Percentiles rank a stretch among this genome's conserved stretches.
Evolutionary conservation across 2,797 vertebrate genomes (phyloP).

Genomic region (Lagocephalus sceleratus): DNA sequence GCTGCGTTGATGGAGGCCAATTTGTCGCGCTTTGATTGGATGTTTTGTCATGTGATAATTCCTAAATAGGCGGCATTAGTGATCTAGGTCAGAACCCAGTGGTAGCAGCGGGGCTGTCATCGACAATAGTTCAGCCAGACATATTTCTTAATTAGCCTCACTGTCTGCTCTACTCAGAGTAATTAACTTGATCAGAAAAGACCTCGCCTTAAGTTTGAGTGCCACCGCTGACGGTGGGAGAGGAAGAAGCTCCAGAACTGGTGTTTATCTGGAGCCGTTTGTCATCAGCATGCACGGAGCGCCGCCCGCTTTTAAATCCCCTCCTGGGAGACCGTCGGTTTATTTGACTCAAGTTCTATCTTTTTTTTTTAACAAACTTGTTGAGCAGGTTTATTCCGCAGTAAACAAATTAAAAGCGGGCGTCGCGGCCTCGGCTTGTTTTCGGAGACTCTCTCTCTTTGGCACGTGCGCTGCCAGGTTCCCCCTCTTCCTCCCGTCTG

Average conservation of each 20-base stretch:
- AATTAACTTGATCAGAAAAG: slow-evolving; percentile 75
- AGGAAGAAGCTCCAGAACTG: neutral
- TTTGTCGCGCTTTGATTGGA: slow-evolving; percentile 58
- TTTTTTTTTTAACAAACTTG: slow-evolving; percentile 26
- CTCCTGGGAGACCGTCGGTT: slow-evolving; percentile 53
- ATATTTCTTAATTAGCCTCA: slow-evolving; percentile 77
- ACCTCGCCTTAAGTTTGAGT: slow-evolving; percentile 67
- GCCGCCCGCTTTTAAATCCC: slow-evolving; percentile 58
- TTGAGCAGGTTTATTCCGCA: slow-evolving; percentile 50
- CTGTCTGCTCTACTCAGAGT: slow-evolving; percentile 72
- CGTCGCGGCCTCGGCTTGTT: slow-evolving; percentile 50
- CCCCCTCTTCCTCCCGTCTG: neutral
- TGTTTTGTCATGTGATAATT: slow-evolving; percentile 69
- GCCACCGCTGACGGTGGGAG: neutral
- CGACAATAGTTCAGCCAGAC: slow-evolving; percentile 68
- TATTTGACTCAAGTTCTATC: slow-evolving; percentile 56
- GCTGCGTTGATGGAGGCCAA: slow-evolving; percentile 47
- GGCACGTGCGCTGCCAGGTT: slow-evolving; percentile 9
- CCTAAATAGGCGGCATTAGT: slow-evolving; percentile 69
- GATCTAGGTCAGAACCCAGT: slow-evolving; percentile 69
- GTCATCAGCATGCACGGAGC: slow-evolving; percentile 66
- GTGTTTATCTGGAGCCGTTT: slow-evolving; percentile 58
- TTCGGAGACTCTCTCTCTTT: slow-evolving; percentile 16
- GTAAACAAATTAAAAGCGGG: slow-evolving; percentile 64
- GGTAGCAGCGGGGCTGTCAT: slow-evolving; percentile 62